These are phyloP conservation scores for Noctilio leporinus DNA, from an alignment of 2,113 vertebrate species.

Conservation along the genomic window DNA sequence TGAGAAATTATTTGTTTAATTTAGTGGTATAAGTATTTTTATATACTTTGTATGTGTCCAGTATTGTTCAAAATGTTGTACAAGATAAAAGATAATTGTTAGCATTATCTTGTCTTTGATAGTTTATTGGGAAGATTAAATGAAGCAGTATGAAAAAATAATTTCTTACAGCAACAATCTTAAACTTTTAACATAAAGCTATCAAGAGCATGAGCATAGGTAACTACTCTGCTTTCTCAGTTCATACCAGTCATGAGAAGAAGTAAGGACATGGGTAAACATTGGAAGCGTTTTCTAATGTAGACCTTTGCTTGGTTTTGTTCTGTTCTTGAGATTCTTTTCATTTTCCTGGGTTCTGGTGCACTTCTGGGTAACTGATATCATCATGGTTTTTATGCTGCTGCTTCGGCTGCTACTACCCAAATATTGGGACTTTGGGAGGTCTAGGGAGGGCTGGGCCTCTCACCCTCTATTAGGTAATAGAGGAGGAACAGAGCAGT, in stretches of 20 bases:
- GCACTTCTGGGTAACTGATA: not conserved
- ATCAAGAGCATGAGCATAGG: not conserved
- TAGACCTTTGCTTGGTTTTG: not conserved
- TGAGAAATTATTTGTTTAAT: slow-evolving; percentile 1
- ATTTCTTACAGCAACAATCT: not conserved
- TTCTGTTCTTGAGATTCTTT: not conserved
- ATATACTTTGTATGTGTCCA: not conserved
- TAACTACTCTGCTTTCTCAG: not conserved
- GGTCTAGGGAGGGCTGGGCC: too few relatives aligned
- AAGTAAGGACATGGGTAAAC: not conserved
- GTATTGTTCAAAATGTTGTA: not conserved
- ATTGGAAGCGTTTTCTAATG: not conserved
- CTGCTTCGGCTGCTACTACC: not conserved
- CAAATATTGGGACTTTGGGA: not conserved
- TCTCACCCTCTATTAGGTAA: not conserved
- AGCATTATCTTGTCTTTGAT: slow-evolving; percentile 21
- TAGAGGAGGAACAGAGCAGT: not conserved
- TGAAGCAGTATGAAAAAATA: slow-evolving; percentile 24
- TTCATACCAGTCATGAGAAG: not conserved
- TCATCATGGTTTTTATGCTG: not conserved
- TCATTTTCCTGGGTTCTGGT: not conserved
- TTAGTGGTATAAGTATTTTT: slow-evolving; percentile 31
- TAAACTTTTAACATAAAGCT: not conserved
- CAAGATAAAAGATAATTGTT: slow-evolving; percentile 36
- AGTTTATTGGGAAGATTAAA: slow-evolving; percentile 7